Conservation (phyloP, 2,113 vertebrate genomes). For the Pithys albifrons region DNA sequence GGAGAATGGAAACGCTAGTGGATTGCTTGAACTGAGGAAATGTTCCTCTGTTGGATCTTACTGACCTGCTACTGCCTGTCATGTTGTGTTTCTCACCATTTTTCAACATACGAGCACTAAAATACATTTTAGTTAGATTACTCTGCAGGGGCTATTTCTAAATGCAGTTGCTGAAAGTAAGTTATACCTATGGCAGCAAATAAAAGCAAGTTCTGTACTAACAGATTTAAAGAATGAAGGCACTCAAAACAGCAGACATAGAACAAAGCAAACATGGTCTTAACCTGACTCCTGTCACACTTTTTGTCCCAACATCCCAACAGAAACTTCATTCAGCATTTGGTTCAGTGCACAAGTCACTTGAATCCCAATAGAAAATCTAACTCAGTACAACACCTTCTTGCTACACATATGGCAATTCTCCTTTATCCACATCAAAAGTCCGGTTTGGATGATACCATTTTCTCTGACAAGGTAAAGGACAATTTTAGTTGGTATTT, state of each 20-base stretch:
- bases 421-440: neutral
- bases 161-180: neutral
- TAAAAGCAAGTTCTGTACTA: neutral
- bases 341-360: neutral
- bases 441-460: accelerated
- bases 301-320: neutral
- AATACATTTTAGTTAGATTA: neutral
- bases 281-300: neutral
- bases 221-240: neutral
- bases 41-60: neutral
- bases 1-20: neutral
- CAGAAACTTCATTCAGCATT: neutral
- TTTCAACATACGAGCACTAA: neutral
- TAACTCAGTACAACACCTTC: neutral
- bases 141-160: neutral
- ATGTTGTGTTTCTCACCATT: neutral
- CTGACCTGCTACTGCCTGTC: neutral
- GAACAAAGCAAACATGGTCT: neutral
- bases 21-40: neutral
- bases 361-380: neutral
- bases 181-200: neutral
- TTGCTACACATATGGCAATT: neutral
- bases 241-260: neutral
- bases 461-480: neutral
- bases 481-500: neutral